A percentile compares a stretch with the other conserved stretches of the same genome.
phyloP scores from a whole-genome alignment of 1,140 invertebrate species.

The Acromyrmex heyeri region DNA sequence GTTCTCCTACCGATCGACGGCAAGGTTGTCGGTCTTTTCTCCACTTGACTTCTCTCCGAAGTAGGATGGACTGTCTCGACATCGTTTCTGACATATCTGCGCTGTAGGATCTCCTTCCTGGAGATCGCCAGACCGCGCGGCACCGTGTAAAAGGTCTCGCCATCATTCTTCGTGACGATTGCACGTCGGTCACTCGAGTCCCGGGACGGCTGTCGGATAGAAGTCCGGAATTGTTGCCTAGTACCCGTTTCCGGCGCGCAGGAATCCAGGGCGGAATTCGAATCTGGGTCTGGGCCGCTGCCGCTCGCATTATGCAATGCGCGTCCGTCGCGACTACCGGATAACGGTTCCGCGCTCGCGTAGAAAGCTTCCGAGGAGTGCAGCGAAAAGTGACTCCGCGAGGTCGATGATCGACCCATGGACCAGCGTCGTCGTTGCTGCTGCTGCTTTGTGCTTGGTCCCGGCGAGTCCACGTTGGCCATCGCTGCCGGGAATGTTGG shows the following conservation, averaged over 20 bases:
- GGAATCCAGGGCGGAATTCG: slow-evolving; percentile 75
- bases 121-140: slow-evolving; percentile 73
- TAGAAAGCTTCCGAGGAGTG: slow-evolving; percentile 79
- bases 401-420: slow-evolving; percentile 69
- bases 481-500: slow-evolving; percentile 29
- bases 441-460: slow-evolving; percentile 33
- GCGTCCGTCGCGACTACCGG: slow-evolving; percentile 72
- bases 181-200: neutral
- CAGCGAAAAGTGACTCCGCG: slow-evolving; percentile 72
- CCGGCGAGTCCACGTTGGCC: slow-evolving; percentile 52
- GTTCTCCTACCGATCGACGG: slow-evolving; percentile 75
- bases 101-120: slow-evolving; percentile 78
- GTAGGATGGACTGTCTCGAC: slow-evolving; percentile 61
- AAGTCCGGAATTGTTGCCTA: slow-evolving; percentile 47
- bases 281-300: slow-evolving; percentile 81
- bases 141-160: slow-evolving; percentile 58
- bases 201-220: slow-evolving; percentile 33
- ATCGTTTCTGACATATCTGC: slow-evolving; percentile 70
- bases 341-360: slow-evolving; percentile 80
- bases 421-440: slow-evolving; percentile 55
- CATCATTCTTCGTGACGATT: neutral
- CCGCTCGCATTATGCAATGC: slow-evolving; percentile 82
- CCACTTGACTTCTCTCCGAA: slow-evolving; percentile 35
- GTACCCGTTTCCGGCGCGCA: slow-evolving; percentile 63
- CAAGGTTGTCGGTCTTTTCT: slow-evolving; percentile 77